Evolutionary conservation across 2,113 vertebrate genomes (phyloP).

Genomic region (Urocolius indicus): DNA sequence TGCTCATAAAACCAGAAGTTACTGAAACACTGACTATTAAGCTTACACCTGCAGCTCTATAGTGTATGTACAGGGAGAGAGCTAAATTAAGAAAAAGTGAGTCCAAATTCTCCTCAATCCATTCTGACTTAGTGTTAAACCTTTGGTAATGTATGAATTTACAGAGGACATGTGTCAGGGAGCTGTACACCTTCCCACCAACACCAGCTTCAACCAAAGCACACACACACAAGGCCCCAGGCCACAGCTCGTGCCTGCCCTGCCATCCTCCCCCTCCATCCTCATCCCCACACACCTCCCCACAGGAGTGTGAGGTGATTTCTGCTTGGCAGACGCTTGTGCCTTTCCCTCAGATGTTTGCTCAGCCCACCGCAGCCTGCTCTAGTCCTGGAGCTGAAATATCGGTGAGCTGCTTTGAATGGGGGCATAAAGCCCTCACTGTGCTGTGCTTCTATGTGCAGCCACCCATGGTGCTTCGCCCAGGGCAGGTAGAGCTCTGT

Average conservation of each 20-base stretch:
- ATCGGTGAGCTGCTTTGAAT: neutral
- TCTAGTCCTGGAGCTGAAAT: neutral
- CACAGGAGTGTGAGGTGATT: neutral
- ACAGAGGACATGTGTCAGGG: neutral
- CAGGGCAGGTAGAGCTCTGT: neutral
- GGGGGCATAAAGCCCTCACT: neutral
- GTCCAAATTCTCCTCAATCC: neutral
- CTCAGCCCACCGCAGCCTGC: neutral
- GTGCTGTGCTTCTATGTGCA: neutral
- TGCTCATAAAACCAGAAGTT: neutral
- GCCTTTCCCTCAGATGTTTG: conserved; percentile 9
- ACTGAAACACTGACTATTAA: neutral
- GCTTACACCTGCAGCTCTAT: neutral
- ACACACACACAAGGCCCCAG: neutral
- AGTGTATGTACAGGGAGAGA: neutral
- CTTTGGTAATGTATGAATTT: neutral
- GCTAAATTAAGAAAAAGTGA: neutral
- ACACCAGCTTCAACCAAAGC: neutral
- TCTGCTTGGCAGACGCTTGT: neutral
- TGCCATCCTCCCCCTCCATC: rapidly evolving
- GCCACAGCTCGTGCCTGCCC: neutral
- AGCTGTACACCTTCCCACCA: neutral
- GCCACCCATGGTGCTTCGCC: neutral
- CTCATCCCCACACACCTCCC: neutral
- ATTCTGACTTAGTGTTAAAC: neutral